Conservation (phyloP, 2,888 invertebrate species). For the Steromphala cineraria region DNA sequence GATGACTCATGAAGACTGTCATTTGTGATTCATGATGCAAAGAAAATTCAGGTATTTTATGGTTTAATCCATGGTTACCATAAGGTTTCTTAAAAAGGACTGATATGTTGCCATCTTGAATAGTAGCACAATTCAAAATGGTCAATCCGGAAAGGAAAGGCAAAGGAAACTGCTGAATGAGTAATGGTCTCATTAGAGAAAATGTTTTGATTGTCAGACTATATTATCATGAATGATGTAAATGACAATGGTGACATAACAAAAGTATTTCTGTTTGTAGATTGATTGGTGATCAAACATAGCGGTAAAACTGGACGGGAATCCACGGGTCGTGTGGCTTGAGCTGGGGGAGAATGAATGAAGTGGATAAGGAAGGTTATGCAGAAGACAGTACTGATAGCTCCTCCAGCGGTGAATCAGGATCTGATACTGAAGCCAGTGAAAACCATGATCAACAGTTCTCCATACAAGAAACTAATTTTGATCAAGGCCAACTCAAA, state of each 20-base stretch:
- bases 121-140: too few relatives aligned
- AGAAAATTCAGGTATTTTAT: too few relatives aligned
- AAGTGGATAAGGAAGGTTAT: slow-evolving; percentile 30
- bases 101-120: too few relatives aligned
- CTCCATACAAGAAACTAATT: slow-evolving; percentile 28
- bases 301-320: slow-evolving; percentile 5
- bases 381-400: slow-evolving; percentile 29
- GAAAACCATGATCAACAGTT: slow-evolving; percentile 28
- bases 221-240: too few relatives aligned
- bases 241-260: too few relatives aligned
- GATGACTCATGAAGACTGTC: too few relatives aligned
- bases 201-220: not conserved
- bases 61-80: too few relatives aligned
- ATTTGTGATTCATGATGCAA: too few relatives aligned
- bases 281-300: not conserved
- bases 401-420: slow-evolving; percentile 24
- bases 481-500: slow-evolving; percentile 28
- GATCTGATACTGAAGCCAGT: slow-evolving; percentile 28
- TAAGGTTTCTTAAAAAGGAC: too few relatives aligned
- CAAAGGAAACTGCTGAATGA: not conserved
- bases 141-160: too few relatives aligned
- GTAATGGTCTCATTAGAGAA: not conserved
- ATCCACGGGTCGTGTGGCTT: slow-evolving; percentile 5
- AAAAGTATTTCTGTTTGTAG: slow-evolving; percentile 6
- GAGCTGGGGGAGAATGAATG: slow-evolving; percentile 29